These are phyloP conservation scores for Ferdinandea cuprea DNA, from an alignment of 2,888 invertebrate genomes.

Conservation along the genomic window DNA sequence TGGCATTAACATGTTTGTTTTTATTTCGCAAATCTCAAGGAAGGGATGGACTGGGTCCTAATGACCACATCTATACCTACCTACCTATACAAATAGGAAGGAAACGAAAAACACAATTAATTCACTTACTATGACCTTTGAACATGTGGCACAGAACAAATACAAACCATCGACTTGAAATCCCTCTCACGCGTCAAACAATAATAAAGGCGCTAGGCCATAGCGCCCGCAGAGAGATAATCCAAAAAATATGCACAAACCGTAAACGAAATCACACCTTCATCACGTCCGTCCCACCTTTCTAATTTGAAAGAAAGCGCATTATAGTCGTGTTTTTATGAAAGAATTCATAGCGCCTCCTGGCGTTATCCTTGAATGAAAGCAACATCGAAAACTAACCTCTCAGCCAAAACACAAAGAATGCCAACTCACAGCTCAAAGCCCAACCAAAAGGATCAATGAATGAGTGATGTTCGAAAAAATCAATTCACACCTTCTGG, in stretches of 20 bases:
- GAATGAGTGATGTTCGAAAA: conserved; percentile 60
- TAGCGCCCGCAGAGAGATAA: conserved; percentile 39
- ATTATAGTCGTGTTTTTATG: conserved; percentile 31
- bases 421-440: background rate
- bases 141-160: no score
- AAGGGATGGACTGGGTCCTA: no score
- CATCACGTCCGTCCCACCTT: conserved; percentile 22
- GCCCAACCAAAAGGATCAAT: conserved; percentile 52
- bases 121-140: no score
- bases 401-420: conserved; percentile 15
- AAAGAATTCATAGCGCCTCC: conserved; percentile 59
- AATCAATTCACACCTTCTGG: conserved; percentile 72
- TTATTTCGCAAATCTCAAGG: no score
- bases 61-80: no score
- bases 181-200: background rate
- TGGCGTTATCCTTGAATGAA: conserved; percentile 58
- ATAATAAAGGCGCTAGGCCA: conserved; percentile 24
- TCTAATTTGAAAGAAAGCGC: conserved; percentile 5
- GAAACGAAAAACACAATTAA: no score
- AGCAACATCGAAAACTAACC: conserved; percentile 23
- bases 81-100: no score
- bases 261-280: conserved; percentile 32
- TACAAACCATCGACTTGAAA: no score
- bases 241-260: conserved; percentile 38
- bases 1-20: no score